These are phyloP conservation scores for Drosophila testacea DNA, from an alignment of 2,888 invertebrate genomes.

Conservation along the genomic window DNA sequence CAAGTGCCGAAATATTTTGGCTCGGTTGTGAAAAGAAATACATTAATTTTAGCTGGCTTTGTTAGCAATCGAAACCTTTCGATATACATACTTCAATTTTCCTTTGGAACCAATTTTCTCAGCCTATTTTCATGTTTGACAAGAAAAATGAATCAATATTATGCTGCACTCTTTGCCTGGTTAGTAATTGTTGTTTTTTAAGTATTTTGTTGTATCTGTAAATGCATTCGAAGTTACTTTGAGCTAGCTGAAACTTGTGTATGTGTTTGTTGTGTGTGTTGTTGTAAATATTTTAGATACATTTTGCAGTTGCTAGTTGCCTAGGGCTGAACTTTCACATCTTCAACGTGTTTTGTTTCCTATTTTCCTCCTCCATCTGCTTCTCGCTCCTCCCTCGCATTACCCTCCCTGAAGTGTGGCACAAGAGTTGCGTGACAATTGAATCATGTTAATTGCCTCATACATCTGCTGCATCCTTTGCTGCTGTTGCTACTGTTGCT, in stretches of 20 bases:
- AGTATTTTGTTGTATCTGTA: constrained; percentile 27
- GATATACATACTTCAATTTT: constrained; percentile 24
- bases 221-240: constrained; percentile 63
- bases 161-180: constrained; percentile 15
- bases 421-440: constrained; percentile 78
- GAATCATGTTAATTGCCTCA: constrained; percentile 78
- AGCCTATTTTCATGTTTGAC: constrained; percentile 7
- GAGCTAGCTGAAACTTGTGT: constrained; percentile 63
- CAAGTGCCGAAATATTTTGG: constrained; percentile 27
- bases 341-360: constrained; percentile 36
- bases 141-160: constrained; percentile 17
- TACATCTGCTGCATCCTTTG: constrained; percentile 64
- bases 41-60: constrained; percentile 3
- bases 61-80: constrained; percentile 50
- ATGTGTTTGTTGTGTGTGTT: constrained; percentile 37
- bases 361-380: constrained; percentile 28
- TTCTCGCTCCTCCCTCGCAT: constrained; percentile 26
- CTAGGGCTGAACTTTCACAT: constrained; percentile 62
- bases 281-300: constrained; percentile 72
- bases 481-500: constrained; percentile 36
- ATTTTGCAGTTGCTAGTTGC: constrained; percentile 64
- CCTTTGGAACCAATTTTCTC: constrained; percentile 5
- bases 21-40: constrained; percentile 38
- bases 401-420: constrained; percentile 73
- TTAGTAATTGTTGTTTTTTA: constrained; percentile 8